phyloP scores from a whole-genome alignment of 2,113 vertebrate genomes.

The Butorides virescens region DNA sequence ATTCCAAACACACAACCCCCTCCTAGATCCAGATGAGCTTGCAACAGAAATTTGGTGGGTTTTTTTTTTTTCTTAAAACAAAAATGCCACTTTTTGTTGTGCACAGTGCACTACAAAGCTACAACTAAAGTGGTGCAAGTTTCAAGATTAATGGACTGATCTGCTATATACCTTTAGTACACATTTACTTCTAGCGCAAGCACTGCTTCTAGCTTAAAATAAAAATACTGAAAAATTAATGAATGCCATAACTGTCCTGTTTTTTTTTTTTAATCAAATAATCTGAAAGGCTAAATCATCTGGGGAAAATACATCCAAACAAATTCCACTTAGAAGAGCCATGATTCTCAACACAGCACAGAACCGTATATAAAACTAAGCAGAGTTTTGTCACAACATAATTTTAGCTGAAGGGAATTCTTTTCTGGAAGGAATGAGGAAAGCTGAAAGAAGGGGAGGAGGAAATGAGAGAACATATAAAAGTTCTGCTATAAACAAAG shows the following conservation, averaged over 20 bases:
- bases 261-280: not conserved
- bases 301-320: not conserved
- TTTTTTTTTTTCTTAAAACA: not conserved
- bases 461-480: slow-evolving; percentile 40
- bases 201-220: slow-evolving; percentile 26
- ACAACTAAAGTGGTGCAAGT: not conserved
- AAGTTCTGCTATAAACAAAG: slow-evolving; percentile 68
- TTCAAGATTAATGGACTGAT: not conserved
- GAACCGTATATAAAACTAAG: slow-evolving; percentile 14
- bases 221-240: not conserved
- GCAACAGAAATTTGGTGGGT: not conserved
- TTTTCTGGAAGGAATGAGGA: slow-evolving; percentile 28
- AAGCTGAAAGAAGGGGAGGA: not conserved
- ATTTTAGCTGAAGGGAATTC: not conserved
- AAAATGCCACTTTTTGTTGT: not conserved
- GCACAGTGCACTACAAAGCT: not conserved
- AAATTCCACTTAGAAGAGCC: not conserved
- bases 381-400: slow-evolving; percentile 15
- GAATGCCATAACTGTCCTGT: not conserved
- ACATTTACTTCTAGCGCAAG: not conserved
- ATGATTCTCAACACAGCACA: slow-evolving; percentile 23
- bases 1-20: not conserved
- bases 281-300: not conserved
- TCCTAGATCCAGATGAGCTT: not conserved
- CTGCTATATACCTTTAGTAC: not conserved